These are phyloP conservation scores for Anthoscopus minutus DNA, from an alignment of 2,113 vertebrate genomes.

Conservation along the genomic window DNA sequence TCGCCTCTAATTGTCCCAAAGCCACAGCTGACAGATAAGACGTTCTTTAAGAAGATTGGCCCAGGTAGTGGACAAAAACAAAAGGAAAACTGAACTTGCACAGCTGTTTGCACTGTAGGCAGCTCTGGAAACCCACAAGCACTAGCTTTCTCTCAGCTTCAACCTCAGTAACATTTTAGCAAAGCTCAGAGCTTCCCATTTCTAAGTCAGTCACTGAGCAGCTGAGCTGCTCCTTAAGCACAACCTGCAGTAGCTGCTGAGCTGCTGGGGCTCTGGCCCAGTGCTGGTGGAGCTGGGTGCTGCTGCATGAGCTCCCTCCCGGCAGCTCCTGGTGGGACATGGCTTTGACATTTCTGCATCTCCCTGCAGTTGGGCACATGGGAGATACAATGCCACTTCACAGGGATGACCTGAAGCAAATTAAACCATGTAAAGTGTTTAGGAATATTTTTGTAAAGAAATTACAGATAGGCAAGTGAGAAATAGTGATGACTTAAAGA, in stretches of 20 bases:
- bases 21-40: background rate
- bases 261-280: fast-evolving
- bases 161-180: background rate
- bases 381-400: fast-evolving
- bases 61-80: background rate
- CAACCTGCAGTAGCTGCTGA: background rate
- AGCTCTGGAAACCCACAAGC: background rate
- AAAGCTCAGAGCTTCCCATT: background rate
- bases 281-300: fast-evolving
- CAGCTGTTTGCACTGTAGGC: background rate
- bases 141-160: background rate
- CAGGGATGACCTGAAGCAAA: background rate
- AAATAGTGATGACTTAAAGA: background rate
- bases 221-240: background rate
- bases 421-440: background rate
- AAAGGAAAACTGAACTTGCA: background rate
- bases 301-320: background rate
- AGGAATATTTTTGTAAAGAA: background rate
- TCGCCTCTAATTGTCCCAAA: background rate
- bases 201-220: background rate
- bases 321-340: background rate
- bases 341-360: background rate
- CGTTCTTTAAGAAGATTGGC: background rate
- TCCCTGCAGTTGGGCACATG: fast-evolving
- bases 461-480: background rate